Evolutionary conservation across 2,888 invertebrate species (phyloP).

Genomic region (Synanthedon myopaeformis): DNA sequence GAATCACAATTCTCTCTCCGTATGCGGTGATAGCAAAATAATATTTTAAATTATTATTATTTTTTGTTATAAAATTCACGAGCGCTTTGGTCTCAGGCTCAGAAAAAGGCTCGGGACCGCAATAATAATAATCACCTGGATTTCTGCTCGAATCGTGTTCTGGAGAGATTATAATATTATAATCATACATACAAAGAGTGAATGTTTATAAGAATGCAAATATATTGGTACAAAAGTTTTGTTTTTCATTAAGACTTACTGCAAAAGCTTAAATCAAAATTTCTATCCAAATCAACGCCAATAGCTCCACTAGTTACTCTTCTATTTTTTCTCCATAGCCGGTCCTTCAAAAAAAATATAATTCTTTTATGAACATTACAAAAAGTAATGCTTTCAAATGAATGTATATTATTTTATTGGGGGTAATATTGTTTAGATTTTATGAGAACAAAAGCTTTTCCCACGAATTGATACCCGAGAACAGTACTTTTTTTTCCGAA

Average conservation of each 20-base stretch:
- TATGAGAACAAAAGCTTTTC: too few relatives aligned
- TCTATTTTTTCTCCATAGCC: conserved; percentile 76
- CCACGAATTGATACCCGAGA: too few relatives aligned
- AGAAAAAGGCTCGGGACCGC: conserved; percentile 38
- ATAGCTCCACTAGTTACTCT: conserved; percentile 26
- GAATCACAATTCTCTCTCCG: conserved; percentile 71
- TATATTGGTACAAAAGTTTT: too few relatives aligned
- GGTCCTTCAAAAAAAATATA: conserved; percentile 43
- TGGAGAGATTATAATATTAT: conserved; percentile 17
- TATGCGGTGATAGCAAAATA: conserved; percentile 76
- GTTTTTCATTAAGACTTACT: conserved; percentile 27
- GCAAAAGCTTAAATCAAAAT: conserved; percentile 71
- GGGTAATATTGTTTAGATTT: too few relatives aligned
- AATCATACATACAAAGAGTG: not conserved
- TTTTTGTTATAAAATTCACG: conserved; percentile 19
- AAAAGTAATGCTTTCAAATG: too few relatives aligned
- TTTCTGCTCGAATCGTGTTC: conserved; percentile 24
- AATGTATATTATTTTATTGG: too few relatives aligned
- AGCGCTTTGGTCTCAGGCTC: conserved; percentile 41
- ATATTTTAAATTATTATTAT: conserved; percentile 41
- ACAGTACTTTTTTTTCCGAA: too few relatives aligned
- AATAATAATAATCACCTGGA: conserved; percentile 23
- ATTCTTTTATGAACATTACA: too few relatives aligned
- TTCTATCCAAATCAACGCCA: conserved; percentile 75
- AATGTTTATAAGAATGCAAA: too few relatives aligned